phyloP scores from a whole-genome alignment of 2,113 vertebrate genomes.

The Fukomys damarensis region DNA sequence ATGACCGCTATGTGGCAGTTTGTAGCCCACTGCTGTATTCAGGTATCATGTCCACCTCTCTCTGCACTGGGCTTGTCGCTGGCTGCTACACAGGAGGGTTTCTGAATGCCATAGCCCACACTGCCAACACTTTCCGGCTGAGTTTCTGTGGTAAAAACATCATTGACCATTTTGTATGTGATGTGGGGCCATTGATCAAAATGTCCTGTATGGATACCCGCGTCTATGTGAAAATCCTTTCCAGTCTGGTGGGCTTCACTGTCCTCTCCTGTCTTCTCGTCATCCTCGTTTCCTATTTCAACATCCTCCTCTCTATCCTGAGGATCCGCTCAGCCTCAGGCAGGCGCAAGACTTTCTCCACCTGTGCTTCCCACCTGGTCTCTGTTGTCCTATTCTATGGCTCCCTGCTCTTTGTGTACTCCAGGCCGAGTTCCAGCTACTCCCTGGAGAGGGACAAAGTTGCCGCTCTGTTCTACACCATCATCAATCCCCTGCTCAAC shows the following conservation, averaged over 20 bases:
- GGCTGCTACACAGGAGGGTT: conserved; percentile 59
- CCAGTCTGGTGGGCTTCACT: conserved; percentile 56
- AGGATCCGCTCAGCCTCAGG: neutral
- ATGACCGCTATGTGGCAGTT: conserved; percentile 26
- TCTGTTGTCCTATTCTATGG: conserved; percentile 63
- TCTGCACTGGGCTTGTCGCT: conserved; percentile 58
- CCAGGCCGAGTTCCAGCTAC: conserved; percentile 70
- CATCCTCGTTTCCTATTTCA: conserved; percentile 71
- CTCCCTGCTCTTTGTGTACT: conserved; percentile 77
- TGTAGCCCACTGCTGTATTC: conserved; percentile 65
- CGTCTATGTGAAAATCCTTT: conserved; percentile 68
- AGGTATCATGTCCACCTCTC: conserved; percentile 54
- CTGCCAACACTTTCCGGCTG: conserved; percentile 54
- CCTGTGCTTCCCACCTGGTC: conserved; percentile 60
- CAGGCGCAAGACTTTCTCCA: conserved; percentile 73
- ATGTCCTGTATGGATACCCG: conserved; percentile 68
- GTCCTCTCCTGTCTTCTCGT: conserved; percentile 57
- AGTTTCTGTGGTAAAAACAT: conserved; percentile 73
- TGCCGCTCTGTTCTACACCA: conserved; percentile 69
- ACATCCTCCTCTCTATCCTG: conserved; percentile 69
- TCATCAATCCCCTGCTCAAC: conserved; percentile 73
- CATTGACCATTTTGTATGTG: conserved; percentile 78
- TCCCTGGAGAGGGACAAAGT: conserved; percentile 67
- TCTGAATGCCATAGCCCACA: conserved; percentile 70
- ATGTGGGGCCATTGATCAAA: conserved; percentile 73